Evolutionary conservation across 2,888 invertebrate genomes (phyloP).

Genomic region (Macrophya alboannulata): DNA sequence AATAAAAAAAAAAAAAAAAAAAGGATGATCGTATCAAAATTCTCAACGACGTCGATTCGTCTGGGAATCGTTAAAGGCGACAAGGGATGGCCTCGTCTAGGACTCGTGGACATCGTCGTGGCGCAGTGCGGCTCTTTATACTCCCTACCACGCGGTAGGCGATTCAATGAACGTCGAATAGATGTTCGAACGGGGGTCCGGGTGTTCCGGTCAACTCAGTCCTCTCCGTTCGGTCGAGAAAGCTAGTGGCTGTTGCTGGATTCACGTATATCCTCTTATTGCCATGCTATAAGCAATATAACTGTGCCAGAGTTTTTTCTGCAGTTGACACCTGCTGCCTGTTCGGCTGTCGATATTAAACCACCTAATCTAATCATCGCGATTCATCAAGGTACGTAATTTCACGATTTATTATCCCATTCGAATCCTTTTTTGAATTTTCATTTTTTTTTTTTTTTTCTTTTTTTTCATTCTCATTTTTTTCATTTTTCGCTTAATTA

Average conservation of each 20-base stretch:
- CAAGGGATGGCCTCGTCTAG: conserved; percentile 46
- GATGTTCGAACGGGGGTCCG: conserved; percentile 17
- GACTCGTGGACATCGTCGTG: conserved; percentile 45
- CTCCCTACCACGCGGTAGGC: conserved; percentile 49
- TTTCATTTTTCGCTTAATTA: not conserved
- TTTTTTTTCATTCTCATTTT: not conserved
- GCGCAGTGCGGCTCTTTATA: conserved; percentile 50
- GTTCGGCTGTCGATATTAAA: not conserved
- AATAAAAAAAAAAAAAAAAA: not conserved
- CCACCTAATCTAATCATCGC: conserved; percentile 3
- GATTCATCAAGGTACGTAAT: conserved; percentile 20
- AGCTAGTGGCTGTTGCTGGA: conserved; percentile 44
- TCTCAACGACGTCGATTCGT: not conserved
- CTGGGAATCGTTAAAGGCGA: conserved; percentile 34
- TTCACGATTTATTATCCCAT: not conserved
- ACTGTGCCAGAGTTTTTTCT: conserved; percentile 3
- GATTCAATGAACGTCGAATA: conserved; percentile 51
- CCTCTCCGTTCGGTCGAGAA: conserved; percentile 41
- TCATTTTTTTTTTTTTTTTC: not conserved
- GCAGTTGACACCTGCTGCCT: conserved; percentile 13
- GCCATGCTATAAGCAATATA: not conserved
- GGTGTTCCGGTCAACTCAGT: conserved; percentile 55
- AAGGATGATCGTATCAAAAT: not conserved
- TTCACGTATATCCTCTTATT: not conserved
- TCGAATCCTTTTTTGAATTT: not conserved